Percentiles rank a stretch among this genome's conserved stretches.
phyloP scores from a whole-genome alignment of 92 coral and sea anemone genomes.

The Zoanthus gigantus region DNA sequence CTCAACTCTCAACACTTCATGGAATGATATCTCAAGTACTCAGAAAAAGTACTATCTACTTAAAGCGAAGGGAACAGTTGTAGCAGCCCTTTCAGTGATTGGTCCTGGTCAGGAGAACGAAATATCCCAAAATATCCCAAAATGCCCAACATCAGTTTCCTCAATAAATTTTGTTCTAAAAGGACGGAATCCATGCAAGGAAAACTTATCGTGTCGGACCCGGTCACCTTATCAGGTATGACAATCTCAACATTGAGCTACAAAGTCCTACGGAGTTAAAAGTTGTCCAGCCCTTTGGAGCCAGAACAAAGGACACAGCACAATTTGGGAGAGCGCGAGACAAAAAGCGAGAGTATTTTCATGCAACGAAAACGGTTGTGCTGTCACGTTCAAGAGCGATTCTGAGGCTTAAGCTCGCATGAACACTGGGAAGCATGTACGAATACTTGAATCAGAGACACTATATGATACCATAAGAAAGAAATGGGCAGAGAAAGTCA shows the following conservation, averaged over 20 bases:
- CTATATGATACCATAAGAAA: slow-evolving; percentile 48
- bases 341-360: slow-evolving; percentile 40
- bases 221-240: slow-evolving; percentile 24
- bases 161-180: slow-evolving; percentile 50
- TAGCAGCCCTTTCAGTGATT: slow-evolving; percentile 50
- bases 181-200: slow-evolving; percentile 40
- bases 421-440: slow-evolving; percentile 57
- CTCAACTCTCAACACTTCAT: slow-evolving; percentile 63
- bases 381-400: slow-evolving; percentile 55
- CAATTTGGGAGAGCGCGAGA: slow-evolving; percentile 36
- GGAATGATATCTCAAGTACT: slow-evolving; percentile 62
- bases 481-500: slow-evolving; percentile 56
- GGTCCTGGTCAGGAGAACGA: slow-evolving; percentile 59
- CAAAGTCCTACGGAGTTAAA: slow-evolving; percentile 39
- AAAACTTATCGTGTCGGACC: slow-evolving; percentile 44
- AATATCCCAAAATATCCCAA: slow-evolving; percentile 34
- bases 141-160: slow-evolving; percentile 44
- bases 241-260: neutral
- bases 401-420: slow-evolving; percentile 52
- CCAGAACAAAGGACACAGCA: neutral
- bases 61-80: slow-evolving; percentile 52
- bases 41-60: slow-evolving; percentile 51
- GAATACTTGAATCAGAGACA: slow-evolving; percentile 48
- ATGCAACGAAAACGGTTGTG: slow-evolving; percentile 52
- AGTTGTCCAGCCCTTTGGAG: too few species aligned